Evolutionary conservation across 2,113 vertebrate species (phyloP), one percentile per base, ranked within the genome.

Genomic region (Odobenus rosmarus): DNA sequence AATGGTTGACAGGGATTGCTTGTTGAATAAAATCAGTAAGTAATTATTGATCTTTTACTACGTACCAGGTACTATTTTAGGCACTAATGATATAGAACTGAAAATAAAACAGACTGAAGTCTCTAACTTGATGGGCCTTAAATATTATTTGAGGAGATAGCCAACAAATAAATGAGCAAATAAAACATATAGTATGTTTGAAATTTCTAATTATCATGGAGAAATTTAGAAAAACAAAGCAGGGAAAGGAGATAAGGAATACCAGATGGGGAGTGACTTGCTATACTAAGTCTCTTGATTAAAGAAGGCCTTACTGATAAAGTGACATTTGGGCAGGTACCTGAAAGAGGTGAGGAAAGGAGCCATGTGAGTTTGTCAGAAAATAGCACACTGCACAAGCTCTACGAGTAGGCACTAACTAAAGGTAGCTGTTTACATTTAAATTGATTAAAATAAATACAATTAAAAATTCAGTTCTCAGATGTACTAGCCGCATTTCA

Each of bases 161-260:
- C 42, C 5, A 77, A 92, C 15, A 93, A 77, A 49, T 87, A 93
- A 86, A 85, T 74, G n/a, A 94, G n/a, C 36, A 53, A 80, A 80
- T 49, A 76, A 94, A 87, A 85, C 7, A 86, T n/a, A 23, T 2
- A 82, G 9, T 77, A 51, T 82, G 16, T 71, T 31, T 83, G 53
- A 16, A 77, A 55, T 88, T 82, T 95, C 18, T 83, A 88, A 71
- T 88, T 80, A 42, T 18, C 23, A 16, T 92, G 33, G n/a, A 76
- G 49, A 84, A 69, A 85, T 76, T 76, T 71, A 69, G 19, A 74
- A 67, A 90, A 90, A 42, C 33, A 93, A 71, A 90, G 7, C 18
- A 84, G 23, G 39, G 10, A 76, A 87, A 8, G 59, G 14, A 15
- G 7, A 59, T 59, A 42, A 88, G 26, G 9, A 76, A 14, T 55